Conservation (phyloP, 2,113 vertebrate genomes). For the Arothron firmamentum region DNA sequence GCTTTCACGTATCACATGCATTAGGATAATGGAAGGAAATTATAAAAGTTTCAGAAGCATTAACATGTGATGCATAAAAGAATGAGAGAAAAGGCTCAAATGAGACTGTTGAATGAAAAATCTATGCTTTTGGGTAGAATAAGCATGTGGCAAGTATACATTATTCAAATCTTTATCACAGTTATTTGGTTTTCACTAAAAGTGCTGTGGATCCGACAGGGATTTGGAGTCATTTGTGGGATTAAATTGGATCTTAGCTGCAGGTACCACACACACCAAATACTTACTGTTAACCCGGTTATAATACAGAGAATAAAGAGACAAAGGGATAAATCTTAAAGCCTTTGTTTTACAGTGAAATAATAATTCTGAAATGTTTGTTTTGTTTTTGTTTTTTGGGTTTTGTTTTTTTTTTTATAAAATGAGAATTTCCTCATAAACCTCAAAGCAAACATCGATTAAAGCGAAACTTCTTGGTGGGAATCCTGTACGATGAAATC, state of each 20-base stretch:
- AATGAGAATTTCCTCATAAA: too few species aligned
- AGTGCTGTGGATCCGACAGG: slow-evolving; percentile 3
- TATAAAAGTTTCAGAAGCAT: slow-evolving; percentile 76
- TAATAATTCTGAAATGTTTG: background rate
- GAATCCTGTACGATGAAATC: slow-evolving; percentile 44
- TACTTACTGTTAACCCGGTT: too few species aligned
- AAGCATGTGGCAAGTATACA: slow-evolving; percentile 51
- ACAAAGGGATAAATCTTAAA: too few species aligned
- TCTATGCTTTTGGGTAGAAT: slow-evolving; percentile 43
- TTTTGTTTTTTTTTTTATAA: background rate
- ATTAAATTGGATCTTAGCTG: too few species aligned
- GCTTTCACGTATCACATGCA: slow-evolving; percentile 63
- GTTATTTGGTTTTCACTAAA: slow-evolving; percentile 39
- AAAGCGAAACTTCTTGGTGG: slow-evolving; percentile 28
- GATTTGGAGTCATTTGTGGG: background rate
- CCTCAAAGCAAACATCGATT: background rate
- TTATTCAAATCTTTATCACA: slow-evolving; percentile 66
- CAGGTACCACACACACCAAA: too few species aligned
- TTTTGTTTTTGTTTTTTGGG: too few species aligned
- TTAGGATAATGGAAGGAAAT: slow-evolving; percentile 73
- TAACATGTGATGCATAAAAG: slow-evolving; percentile 75
- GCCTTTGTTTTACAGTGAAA: background rate
- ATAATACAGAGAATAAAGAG: too few species aligned
- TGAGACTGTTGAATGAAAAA: slow-evolving; percentile 36
- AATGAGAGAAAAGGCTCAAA: slow-evolving; percentile 49